A percentile compares a stretch with the other conserved stretches of the same genome.
These are phyloP conservation scores for Pangasius krempfi DNA, from an alignment of 2,797 vertebrate species.

Conservation along the genomic window DNA sequence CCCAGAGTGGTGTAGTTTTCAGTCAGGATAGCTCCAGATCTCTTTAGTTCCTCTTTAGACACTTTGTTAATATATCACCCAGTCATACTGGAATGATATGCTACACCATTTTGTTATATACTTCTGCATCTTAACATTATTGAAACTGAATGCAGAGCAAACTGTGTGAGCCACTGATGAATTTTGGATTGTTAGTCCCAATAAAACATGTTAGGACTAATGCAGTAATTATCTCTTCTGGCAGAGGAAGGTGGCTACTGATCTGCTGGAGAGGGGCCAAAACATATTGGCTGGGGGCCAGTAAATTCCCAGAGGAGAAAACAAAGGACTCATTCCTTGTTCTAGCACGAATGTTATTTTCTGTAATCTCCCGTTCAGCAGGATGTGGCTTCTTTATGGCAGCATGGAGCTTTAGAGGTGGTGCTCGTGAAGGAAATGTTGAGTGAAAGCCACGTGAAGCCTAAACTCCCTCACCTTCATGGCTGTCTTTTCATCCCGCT, in stretches of 20 bases:
- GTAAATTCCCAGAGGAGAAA: slow-evolving; percentile 10
- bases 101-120: not conserved
- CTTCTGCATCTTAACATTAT: not conserved
- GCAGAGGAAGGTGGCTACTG: slow-evolving; percentile 2
- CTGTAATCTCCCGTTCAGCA: slow-evolving; percentile 7
- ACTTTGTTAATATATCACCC: not conserved
- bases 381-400: not conserved
- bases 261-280: slow-evolving; percentile 18
- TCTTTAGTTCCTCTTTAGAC: not conserved
- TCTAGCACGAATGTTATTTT: not conserved
- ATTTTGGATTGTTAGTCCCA: slow-evolving; percentile 28
- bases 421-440: not conserved
- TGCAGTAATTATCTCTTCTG: slow-evolving; percentile 36
- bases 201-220: slow-evolving; percentile 16
- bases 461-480: slow-evolving; percentile 73
- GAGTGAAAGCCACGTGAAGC: not conserved
- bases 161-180: not conserved
- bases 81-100: not conserved
- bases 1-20: not conserved
- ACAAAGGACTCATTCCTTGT: slow-evolving; percentile 27
- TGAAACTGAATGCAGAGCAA: not conserved
- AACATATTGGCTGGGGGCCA: slow-evolving; percentile 8
- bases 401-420: not conserved
- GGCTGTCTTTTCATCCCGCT: slow-evolving; percentile 66
- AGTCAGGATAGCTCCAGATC: not conserved